Base-by-base conservation (phyloP, 2,888 invertebrate genomes). In the Tholera decimalis region DNA sequence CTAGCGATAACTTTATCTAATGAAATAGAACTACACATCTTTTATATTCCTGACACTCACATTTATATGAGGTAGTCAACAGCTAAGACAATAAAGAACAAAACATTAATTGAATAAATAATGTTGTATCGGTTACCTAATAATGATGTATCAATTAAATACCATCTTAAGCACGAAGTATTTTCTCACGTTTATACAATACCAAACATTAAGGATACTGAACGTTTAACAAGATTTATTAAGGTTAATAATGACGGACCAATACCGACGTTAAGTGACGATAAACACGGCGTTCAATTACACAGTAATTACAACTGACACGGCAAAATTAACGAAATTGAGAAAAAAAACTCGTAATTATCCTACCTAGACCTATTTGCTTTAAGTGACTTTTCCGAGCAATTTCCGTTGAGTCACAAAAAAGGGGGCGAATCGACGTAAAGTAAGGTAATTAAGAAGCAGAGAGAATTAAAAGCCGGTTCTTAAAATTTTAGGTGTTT, bases 361-460 rank as follows among this genome's bases (percentile, higher is more conserved):
- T 87, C 84, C 82, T 88, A 87, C 89, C 88, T 88, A 88, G 87
- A 88, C 88, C 89, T 90, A 89, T 92, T 91, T 88, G 86, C 82
- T 83, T 87, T 84, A 88, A 92, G 90, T 85, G 85, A 90, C 90
- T 90, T 88, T 92, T 93, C 91, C 92, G 88, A 85, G 88, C 88
- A 92, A 93, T 93, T 93, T 93, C 92, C 93, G 90, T 81, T 87
- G 81, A 84, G 85, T 86, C 78, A 80, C 81, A 77, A 88, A 89
- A 88, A 87, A 86, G 85, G 89, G 88, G 88, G 71, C 82, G 76
- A 83, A 69, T 75, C 81, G 82, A 84, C 85, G 82, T 86, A 84
- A 85, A 88, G 85, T 84, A 83, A 80, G 87, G 92, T 89, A 93
- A 93, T 93, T 92, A 92, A 92, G 90, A 88, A 83, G 81, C 83